Conservation (phyloP, 2,113 vertebrate genomes). For the Trachemys scripta region DNA sequence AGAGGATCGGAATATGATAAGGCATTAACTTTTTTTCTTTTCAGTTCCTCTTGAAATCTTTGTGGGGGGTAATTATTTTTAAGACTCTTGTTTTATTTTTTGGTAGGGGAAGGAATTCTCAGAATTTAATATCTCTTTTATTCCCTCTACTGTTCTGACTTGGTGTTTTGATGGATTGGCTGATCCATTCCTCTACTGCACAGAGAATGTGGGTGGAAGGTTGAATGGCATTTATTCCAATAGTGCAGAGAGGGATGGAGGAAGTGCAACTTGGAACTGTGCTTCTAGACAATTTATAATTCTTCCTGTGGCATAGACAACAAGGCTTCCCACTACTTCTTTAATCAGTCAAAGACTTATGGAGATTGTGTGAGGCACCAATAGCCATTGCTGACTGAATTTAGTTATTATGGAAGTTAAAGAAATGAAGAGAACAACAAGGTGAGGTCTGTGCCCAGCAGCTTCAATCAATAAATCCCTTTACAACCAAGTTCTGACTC, state of each 20-base stretch:
- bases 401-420: not conserved
- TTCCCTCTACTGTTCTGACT: not conserved
- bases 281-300: not conserved
- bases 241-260: not conserved
- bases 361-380: not conserved
- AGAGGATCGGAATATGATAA: not conserved
- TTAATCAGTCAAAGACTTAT: not conserved
- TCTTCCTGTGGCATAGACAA: not conserved
- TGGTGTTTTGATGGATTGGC: not conserved
- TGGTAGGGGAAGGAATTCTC: accelerated
- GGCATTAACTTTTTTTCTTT: not conserved
- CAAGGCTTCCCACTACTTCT: accelerated
- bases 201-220: not conserved
- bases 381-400: not conserved
- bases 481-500: no score
- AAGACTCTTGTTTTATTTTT: not conserved
- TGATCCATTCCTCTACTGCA: not conserved
- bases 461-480: not conserved
- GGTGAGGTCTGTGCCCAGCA: not conserved
- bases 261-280: not conserved
- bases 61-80: not conserved
- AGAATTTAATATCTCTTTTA: accelerated
- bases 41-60: not conserved
- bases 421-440: not conserved
- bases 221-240: not conserved